Evolutionary conservation across 2,113 vertebrate genomes (phyloP), one percentile per base, ranked within the genome.

Genomic region (Passer montanus): DNA sequence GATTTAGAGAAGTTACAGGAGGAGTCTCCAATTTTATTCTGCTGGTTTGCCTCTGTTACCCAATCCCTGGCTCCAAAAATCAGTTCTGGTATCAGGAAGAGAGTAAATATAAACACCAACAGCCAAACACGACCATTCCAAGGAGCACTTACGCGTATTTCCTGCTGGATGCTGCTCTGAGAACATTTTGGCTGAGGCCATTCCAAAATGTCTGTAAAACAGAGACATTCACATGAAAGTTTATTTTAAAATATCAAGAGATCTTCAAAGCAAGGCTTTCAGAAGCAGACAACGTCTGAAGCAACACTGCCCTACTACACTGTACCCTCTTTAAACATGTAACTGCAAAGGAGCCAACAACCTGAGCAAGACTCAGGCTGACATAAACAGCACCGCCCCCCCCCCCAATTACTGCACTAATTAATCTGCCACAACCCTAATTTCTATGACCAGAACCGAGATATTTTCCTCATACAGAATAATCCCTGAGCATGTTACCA

Each of bases 111-210:
- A 67, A 75, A n/a, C 8, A 68, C 2, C 26, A 49, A 15, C 0
- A 6, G 13, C 2, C 10, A 26, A 41, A 52, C 15, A 11, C 1
- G 2, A 72, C 15, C 22, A 43, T 15, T 20, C 4, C 10, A 23
- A n/a, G 10, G 28, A 12, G 89, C 35, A 98, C 99, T 99, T 92
- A 99, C 99, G 98, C 99, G 96, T 99, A 99, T 85, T 97, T 97
- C 64, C 99, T 98, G 78, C 98, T 98, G 96, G 98, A 98, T 83
- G 98, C 94, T 70, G 95, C 94, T 97, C 98, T 97, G 86, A 99
- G 97, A 23, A 98, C 95, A 63, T 99, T 98, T 43, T 98, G 98
- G 93, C 98, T 98, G 96, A 99, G 96, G 49, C 98, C 98, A 87
- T 98, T 99, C 98, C 98, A 99, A 59, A 98, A 98, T 1, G 98